These are phyloP conservation scores for Cavia aperea DNA, from an alignment of 2,113 vertebrate genomes.

Conservation along the genomic window DNA sequence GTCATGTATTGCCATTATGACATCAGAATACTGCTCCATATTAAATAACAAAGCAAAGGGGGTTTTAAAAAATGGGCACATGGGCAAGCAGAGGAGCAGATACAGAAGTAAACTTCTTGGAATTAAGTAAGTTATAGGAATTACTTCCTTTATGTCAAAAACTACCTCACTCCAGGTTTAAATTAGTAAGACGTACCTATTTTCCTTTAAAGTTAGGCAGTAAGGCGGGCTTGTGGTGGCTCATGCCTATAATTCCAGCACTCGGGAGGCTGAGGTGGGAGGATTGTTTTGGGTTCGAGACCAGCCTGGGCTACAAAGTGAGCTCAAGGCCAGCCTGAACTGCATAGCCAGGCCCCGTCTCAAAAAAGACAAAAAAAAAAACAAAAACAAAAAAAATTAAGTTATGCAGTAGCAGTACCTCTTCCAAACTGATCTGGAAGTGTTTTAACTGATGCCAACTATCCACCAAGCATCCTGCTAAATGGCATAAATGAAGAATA, in stretches of 20 bases:
- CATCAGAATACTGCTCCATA: constrained; percentile 40
- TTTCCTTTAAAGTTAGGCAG: background rate
- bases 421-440: background rate
- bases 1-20: constrained; percentile 41
- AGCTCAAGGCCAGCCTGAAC: no score
- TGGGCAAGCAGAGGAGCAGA: background rate
- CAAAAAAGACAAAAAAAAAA: no score
- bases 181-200: background rate
- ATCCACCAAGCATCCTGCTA: background rate
- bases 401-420: background rate
- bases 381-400: no score
- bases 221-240: no score
- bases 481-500: background rate
- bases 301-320: no score
- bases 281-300: no score
- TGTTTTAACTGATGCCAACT: background rate
- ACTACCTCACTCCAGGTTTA: background rate
- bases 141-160: background rate
- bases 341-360: no score
- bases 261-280: no score
- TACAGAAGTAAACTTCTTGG: background rate
- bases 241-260: no score
- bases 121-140: background rate
- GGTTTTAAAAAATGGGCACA: background rate
- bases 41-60: constrained; percentile 15